Conservation (phyloP, 2,113 vertebrate species). For the Bufo gargarizans region DNA sequence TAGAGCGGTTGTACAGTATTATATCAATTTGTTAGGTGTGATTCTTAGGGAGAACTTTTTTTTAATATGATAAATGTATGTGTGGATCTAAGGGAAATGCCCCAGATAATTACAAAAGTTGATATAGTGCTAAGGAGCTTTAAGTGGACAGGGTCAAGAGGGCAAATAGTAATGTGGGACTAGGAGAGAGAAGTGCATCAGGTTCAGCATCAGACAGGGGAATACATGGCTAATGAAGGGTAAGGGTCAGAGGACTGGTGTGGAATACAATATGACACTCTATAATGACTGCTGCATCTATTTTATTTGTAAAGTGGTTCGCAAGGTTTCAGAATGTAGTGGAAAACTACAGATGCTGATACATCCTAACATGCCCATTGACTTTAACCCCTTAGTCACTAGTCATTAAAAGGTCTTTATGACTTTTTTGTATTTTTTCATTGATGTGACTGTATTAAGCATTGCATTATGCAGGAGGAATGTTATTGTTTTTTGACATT, state of each 20-base stretch:
- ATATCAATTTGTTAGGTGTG: too few species aligned
- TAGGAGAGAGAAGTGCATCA: background rate
- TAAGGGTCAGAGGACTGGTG: background rate
- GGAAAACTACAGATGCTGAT: background rate
- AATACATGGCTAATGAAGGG: background rate
- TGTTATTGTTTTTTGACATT: too few species aligned
- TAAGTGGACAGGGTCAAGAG: background rate
- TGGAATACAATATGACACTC: background rate
- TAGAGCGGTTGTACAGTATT: too few species aligned
- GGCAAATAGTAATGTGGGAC: background rate
- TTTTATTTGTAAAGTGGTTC: background rate
- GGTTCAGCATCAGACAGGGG: too few species aligned
- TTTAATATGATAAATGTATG: background rate
- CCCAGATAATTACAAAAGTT: background rate
- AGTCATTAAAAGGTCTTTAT: too few species aligned
- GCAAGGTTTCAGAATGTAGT: background rate
- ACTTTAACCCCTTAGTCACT: too few species aligned
- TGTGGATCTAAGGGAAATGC: background rate
- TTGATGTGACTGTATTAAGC: too few species aligned
- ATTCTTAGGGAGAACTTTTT: too few species aligned
- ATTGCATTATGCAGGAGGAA: too few species aligned
- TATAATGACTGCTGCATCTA: background rate
- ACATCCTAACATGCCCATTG: too few species aligned
- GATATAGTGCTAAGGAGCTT: slow-evolving; percentile 1
- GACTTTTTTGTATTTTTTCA: too few species aligned